Percentiles rank a stretch among this genome's conserved stretches.
Conservation (phyloP, 2,113 vertebrate genomes). For the Lynx canadensis region DNA sequence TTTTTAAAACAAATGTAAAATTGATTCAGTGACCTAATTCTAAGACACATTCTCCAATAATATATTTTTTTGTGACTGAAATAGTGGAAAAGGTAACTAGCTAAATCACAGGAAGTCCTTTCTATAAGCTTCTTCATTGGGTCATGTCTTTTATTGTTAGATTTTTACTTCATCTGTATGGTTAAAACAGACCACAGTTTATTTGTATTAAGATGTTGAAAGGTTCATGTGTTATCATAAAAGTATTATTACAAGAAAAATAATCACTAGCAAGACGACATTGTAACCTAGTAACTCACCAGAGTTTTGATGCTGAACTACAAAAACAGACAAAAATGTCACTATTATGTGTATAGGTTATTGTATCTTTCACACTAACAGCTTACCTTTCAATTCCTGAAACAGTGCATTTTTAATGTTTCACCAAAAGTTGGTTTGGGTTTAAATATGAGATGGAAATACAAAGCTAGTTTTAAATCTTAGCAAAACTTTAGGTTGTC, state of each 20-base stretch:
- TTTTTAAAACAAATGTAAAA: constrained; percentile 36
- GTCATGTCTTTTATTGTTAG: neutral
- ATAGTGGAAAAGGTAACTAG: constrained; percentile 31
- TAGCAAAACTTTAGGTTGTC: neutral
- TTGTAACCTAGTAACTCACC: neutral
- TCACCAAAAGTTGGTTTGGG: neutral
- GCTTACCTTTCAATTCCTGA: neutral
- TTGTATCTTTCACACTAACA: neutral
- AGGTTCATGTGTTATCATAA: neutral
- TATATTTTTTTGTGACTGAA: constrained; percentile 22
- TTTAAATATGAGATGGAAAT: neutral
- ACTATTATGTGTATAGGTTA: neutral
- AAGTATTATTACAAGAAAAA: constrained; percentile 11
- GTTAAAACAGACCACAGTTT: neutral
- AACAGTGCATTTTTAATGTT: constrained; percentile 6
- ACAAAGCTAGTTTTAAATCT: constrained; percentile 10
- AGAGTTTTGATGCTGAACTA: neutral
- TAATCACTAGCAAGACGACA: neutral
- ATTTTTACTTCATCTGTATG: neutral
- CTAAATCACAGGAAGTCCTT: constrained; percentile 26
- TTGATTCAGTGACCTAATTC: neutral
- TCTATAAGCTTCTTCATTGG: neutral
- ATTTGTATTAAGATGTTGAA: constrained; percentile 34
- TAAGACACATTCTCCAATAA: neutral
- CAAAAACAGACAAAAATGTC: neutral